These are phyloP conservation scores for Trichomalopsis sarcophagae DNA, from an alignment of 1,140 invertebrate species.

Conservation along the genomic window DNA sequence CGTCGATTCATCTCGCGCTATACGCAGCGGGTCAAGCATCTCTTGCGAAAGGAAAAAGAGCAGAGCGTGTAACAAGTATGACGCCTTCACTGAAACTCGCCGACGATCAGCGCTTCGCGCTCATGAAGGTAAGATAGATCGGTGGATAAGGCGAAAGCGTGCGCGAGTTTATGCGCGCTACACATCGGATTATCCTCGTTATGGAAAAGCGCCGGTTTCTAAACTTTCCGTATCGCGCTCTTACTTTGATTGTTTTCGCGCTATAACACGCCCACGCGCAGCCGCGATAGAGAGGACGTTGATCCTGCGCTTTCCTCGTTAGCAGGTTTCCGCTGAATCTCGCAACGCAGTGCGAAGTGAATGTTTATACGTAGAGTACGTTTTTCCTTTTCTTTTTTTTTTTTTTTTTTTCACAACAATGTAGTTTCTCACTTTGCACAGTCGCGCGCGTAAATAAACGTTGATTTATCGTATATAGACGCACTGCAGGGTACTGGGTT, in stretches of 20 bases:
- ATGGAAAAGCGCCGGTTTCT: not conserved
- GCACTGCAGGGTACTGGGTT: no score
- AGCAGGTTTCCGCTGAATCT: no score
- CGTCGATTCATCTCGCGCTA: not conserved
- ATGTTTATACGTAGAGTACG: no score
- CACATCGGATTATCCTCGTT: not conserved
- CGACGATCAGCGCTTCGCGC: slow-evolving; percentile 80
- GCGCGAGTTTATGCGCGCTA: not conserved
- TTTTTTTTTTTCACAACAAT: no score
- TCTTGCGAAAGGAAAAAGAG: slow-evolving; percentile 41
- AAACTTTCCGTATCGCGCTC: not conserved
- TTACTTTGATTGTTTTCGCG: not conserved
- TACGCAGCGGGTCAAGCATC: not conserved
- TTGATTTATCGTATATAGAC: no score
- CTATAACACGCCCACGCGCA: no score
- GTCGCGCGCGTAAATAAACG: no score
- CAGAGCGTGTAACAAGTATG: slow-evolving; percentile 46
- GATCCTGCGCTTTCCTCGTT: no score
- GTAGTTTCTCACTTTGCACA: no score
- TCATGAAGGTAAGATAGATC: slow-evolving; percentile 78
- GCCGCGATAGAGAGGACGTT: no score
- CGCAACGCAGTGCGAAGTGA: no score
- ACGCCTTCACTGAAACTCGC: slow-evolving; percentile 60
- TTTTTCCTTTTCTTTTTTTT: no score
- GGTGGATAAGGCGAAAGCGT: not conserved